Conservation (phyloP, 2,797 vertebrate species). For the Alcedo quadribrachys region DNA sequence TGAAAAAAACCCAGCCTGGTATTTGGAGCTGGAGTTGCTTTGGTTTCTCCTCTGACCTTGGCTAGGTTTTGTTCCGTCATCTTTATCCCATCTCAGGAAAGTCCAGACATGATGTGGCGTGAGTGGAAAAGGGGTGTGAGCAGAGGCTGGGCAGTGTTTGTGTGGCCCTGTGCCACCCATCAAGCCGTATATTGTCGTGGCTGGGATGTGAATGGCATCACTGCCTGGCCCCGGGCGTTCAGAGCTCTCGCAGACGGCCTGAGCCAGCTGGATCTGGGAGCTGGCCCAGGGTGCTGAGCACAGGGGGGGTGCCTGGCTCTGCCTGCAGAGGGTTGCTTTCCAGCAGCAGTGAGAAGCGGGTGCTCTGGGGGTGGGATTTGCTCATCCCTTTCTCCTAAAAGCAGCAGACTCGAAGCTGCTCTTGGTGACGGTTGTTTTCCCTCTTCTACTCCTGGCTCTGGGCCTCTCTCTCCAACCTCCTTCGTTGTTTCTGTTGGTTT, state of each 20-base stretch:
- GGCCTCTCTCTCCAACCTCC: fast-evolving
- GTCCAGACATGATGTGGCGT: fast-evolving
- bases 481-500: background rate
- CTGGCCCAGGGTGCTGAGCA: background rate
- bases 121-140: background rate
- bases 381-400: background rate
- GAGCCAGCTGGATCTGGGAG: background rate
- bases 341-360: too few species aligned
- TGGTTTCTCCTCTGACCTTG: background rate
- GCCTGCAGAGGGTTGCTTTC: background rate
- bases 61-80: fast-evolving
- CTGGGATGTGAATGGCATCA: background rate
- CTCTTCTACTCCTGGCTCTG: fast-evolving
- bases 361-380: background rate
- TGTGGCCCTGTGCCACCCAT: background rate
- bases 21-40: background rate
- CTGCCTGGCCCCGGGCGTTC: fast-evolving
- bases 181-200: fast-evolving
- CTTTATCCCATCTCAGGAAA: background rate
- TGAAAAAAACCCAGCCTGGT: background rate
- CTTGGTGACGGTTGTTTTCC: background rate
- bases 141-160: background rate
- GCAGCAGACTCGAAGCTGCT: background rate
- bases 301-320: background rate
- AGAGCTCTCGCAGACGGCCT: background rate